Percentiles rank a stretch among this genome's conserved stretches.
Conservation (phyloP, 2,113 vertebrate genomes). For the Gambusia affinis region DNA sequence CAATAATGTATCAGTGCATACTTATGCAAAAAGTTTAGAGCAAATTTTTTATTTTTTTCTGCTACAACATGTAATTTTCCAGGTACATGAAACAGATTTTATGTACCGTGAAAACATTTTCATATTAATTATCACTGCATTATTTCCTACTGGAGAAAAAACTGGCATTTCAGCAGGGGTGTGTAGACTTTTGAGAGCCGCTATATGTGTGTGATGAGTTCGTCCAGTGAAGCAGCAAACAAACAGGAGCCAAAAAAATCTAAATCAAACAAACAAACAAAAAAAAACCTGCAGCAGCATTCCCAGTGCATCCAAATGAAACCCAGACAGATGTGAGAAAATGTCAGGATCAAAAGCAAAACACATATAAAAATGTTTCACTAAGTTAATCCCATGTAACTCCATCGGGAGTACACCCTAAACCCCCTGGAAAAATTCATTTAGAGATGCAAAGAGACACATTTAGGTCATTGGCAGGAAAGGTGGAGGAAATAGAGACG, state of each 20-base stretch:
- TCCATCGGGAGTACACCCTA: constrained; percentile 55
- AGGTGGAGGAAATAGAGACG: constrained; percentile 43
- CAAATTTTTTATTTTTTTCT: too few relatives aligned
- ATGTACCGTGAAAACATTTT: neutral
- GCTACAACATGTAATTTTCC: neutral
- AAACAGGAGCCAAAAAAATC: constrained; percentile 13
- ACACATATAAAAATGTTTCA: constrained; percentile 4
- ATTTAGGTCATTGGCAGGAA: constrained; percentile 78
- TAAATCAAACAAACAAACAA: neutral
- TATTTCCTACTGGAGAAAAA: neutral
- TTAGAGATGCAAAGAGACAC: constrained; percentile 58
- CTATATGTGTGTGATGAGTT: neutral
- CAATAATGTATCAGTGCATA: too few relatives aligned
- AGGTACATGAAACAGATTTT: neutral
- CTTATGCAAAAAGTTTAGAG: too few relatives aligned
- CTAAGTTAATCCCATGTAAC: constrained; percentile 21
- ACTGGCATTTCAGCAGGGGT: neutral
- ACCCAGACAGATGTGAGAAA: constrained; percentile 31
- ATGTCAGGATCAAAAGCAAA: constrained; percentile 51
- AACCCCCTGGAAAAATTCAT: constrained; percentile 57
- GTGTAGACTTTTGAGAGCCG: neutral
- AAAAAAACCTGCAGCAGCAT: constrained; percentile 2
- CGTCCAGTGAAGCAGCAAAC: neutral
- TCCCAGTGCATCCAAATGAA: constrained; percentile 46
- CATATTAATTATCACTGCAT: neutral